Conservation (phyloP, 2,797 vertebrate species). For the Pelodytes ibericus region DNA sequence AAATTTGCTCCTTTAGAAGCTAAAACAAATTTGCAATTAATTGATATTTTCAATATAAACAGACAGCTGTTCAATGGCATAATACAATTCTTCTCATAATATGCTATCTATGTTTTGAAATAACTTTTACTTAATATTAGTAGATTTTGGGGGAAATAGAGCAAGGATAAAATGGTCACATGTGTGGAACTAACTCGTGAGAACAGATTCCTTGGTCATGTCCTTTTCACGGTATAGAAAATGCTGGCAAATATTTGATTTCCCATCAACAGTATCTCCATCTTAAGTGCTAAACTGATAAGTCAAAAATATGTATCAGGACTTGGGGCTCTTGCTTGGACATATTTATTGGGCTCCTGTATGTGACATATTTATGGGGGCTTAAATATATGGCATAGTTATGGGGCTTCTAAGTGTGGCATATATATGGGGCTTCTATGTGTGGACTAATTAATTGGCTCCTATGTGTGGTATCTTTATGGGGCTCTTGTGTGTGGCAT, state of each 20-base stretch:
- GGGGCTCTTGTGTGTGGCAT: no score
- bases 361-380: no score
- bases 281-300: not conserved
- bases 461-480: no score
- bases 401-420: no score
- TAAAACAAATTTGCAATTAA: conserved; percentile 28
- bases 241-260: not conserved
- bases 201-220: not conserved
- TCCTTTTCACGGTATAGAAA: not conserved
- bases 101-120: not conserved
- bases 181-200: not conserved
- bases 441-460: no score
- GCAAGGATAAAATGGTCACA: not conserved
- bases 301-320: no score
- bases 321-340: no score
- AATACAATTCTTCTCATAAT: not conserved
- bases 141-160: not conserved
- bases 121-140: not conserved
- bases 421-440: no score
- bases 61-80: conserved; percentile 25
- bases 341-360: no score
- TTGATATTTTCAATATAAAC: conserved; percentile 18
- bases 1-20: conserved; percentile 12
- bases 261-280: not conserved
- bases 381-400: no score